Percentiles rank a stretch among this genome's conserved stretches.
These are phyloP conservation scores for Trogon surrucura DNA, from an alignment of 2,113 vertebrate genomes.

Conservation along the genomic window DNA sequence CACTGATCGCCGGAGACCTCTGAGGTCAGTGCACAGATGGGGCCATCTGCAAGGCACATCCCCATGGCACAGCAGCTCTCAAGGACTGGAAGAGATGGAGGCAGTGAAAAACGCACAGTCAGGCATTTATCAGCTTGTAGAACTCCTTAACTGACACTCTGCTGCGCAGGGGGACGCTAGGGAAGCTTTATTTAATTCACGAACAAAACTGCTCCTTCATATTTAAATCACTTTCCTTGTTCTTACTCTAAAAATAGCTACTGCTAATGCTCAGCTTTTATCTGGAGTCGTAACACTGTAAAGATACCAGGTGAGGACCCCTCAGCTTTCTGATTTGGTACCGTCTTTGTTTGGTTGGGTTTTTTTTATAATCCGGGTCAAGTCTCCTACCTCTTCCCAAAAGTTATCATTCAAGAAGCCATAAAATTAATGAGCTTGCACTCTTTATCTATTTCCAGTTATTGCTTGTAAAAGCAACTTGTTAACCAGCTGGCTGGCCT, in stretches of 20 bases:
- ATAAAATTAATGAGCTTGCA: neutral
- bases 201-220: neutral
- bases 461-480: neutral
- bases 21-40: neutral
- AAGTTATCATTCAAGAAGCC: neutral
- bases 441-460: neutral
- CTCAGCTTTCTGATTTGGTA: neutral
- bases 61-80: rapidly evolving
- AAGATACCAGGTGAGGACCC: rapidly evolving
- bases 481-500: neutral
- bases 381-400: neutral
- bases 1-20: neutral
- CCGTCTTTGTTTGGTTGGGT: no score
- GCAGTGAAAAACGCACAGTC: neutral
- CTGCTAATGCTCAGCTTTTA: neutral
- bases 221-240: neutral
- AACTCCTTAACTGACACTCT: neutral
- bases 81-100: rapidly evolving
- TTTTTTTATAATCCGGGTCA: neutral
- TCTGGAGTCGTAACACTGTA: neutral
- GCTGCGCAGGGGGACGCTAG: neutral
- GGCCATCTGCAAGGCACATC: neutral
- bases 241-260: neutral
- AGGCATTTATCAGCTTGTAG: neutral
- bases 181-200: neutral